Evolutionary conservation across 2,797 vertebrate species (phyloP), one percentile per base, ranked within the genome.

Genomic region (Girardinus metallicus): DNA sequence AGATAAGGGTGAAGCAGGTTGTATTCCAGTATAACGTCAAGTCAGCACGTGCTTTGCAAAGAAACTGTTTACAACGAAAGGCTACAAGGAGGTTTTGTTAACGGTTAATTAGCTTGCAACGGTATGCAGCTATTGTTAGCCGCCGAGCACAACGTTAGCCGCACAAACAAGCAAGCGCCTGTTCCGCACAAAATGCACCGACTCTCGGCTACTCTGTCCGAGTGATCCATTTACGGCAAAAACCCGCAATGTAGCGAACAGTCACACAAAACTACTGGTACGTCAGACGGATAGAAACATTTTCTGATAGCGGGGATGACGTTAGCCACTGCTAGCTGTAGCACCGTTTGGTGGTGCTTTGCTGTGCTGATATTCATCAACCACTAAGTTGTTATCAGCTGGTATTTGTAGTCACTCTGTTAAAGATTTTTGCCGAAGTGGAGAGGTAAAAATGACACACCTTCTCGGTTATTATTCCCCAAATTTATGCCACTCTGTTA

Each of bases 321-420:
- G 44, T 53, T 81, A 85, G 85, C 86, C 5, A 16, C 68, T 1
- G 74, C 34, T 88, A 90, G 86, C 91, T 66, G 29, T 16, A 79
- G 82, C 77, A 8, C 43, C 18, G 18, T 60, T 73, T 34, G 51
- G 53, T 43, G 60, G 72, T 74, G 31, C 55, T 66, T 49, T 70
- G n/a, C 73, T 73, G 9, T 46, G 60, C 3, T 47, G 66, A 31
- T n/a, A 31, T 51, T 3, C 39, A 60, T 31, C 34, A 4, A 26
- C 71, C 12, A 60, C 21, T 62, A 13, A n/a, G 26, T 18, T 49
- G 31, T 64, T 74, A 7, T 49, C 39, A 77, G 49, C 11, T 77
- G 70, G 1, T 83, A 68, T 85, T 73, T 39, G 1, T 73, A 39
- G 39, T 18, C 36, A 29, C 9, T 64, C 0, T 8, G 29, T 39